Evolutionary conservation across 2,888 invertebrate species (phyloP).

Genomic region (Dorcus hopei): DNA sequence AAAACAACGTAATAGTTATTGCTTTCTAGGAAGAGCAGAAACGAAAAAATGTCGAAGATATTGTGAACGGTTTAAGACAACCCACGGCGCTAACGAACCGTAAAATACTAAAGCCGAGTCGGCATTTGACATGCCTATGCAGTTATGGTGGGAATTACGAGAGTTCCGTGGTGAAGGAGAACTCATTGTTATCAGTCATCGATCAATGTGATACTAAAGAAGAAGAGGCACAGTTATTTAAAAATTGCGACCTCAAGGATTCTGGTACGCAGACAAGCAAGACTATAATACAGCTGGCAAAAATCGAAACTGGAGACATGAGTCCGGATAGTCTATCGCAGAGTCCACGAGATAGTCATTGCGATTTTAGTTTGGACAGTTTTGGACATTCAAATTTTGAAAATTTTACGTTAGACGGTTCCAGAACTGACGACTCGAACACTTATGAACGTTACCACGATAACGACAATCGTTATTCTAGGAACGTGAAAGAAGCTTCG

Average conservation of each 20-base stretch:
- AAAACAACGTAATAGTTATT: no score
- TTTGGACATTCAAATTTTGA: slow-evolving; percentile 6
- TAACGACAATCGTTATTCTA: not conserved
- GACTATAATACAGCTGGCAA: slow-evolving; percentile 55
- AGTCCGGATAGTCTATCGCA: slow-evolving; percentile 40
- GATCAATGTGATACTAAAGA: slow-evolving; percentile 10
- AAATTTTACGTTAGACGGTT: slow-evolving; percentile 13
- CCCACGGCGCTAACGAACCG: slow-evolving; percentile 11
- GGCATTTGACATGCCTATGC: slow-evolving; percentile 1
- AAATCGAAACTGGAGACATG: slow-evolving; percentile 34
- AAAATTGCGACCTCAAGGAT: slow-evolving; percentile 19
- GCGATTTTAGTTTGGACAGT: not conserved
- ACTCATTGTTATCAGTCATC: slow-evolving; percentile 9
- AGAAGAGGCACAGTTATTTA: slow-evolving; percentile 12
- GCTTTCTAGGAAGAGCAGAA: slow-evolving; percentile 14
- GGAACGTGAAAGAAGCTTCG: no score
- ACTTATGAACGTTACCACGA: not conserved
- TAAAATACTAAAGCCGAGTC: slow-evolving; percentile 8
- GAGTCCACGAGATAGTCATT: slow-evolving; percentile 27
- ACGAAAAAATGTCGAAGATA: slow-evolving; percentile 13
- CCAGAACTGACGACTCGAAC: not conserved
- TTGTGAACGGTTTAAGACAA: slow-evolving; percentile 13
- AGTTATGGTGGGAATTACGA: not conserved
- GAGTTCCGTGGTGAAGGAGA: slow-evolving; percentile 1
- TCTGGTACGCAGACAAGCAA: slow-evolving; percentile 57